A percentile compares a stretch with the other conserved stretches of the same genome.
Evolutionary conservation across 2,113 vertebrate species (phyloP).

Genomic region (Motacilla alba): DNA sequence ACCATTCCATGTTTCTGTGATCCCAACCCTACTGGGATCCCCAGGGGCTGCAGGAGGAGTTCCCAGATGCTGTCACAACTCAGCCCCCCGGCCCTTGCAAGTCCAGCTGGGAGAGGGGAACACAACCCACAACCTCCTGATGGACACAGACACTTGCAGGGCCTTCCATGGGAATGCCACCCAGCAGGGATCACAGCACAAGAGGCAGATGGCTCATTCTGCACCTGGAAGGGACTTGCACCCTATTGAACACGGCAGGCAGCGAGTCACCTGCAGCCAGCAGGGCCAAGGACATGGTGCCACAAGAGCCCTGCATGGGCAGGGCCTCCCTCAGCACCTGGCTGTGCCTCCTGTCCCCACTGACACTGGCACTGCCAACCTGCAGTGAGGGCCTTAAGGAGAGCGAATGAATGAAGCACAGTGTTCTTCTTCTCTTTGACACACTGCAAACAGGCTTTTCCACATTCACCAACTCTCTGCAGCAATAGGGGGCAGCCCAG

Average conservation of each 20-base stretch:
- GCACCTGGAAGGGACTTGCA: neutral
- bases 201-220: neutral
- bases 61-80: neutral
- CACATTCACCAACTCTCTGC: neutral
- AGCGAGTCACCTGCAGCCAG: neutral
- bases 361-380: neutral
- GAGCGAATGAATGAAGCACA: neutral
- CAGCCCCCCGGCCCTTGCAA: neutral
- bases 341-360: neutral
- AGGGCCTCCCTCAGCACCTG: neutral
- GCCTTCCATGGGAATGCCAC: neutral
- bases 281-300: neutral
- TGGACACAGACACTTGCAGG: rapidly evolving
- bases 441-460: slow-evolving; percentile 10
- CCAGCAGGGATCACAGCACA: neutral
- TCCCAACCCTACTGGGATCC: neutral
- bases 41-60: neutral
- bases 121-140: neutral
- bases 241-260: neutral
- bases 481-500: neutral
- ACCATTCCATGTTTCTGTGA: neutral
- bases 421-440: neutral
- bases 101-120: neutral
- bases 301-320: neutral
- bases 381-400: neutral